Evolutionary conservation across 2,888 invertebrate genomes (phyloP).

Genomic region (Dusona sp.): DNA sequence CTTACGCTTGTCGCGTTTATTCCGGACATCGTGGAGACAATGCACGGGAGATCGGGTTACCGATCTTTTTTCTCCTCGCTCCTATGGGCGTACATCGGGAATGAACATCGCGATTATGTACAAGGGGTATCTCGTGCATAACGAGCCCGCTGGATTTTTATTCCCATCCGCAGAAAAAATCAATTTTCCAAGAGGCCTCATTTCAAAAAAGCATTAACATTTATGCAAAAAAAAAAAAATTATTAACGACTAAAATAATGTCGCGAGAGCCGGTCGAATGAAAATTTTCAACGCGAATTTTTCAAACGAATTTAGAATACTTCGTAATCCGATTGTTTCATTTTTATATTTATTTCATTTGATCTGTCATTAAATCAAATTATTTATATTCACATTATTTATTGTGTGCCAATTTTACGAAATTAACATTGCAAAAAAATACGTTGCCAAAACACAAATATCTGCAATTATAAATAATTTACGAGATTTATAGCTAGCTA

Average conservation of each 20-base stretch:
- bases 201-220: neutral
- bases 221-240: neutral
- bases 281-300: too few species aligned
- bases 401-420: neutral
- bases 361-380: neutral
- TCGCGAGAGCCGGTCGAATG: too few species aligned
- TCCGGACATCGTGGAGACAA: conserved; percentile 55
- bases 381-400: neutral
- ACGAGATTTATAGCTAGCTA: neutral
- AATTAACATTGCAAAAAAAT: neutral
- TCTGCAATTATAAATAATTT: neutral
- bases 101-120: conserved; percentile 20
- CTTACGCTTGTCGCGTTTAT: conserved; percentile 42
- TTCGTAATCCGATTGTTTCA: too few species aligned
- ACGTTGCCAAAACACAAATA: neutral
- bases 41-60: conserved; percentile 58
- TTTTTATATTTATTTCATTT: neutral
- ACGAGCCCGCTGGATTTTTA: conserved; percentile 5
- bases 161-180: neutral
- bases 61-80: conserved; percentile 49
- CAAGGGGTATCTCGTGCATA: conserved; percentile 17
- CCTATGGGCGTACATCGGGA: conserved; percentile 39
- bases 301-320: too few species aligned
- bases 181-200: neutral
- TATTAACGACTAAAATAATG: neutral